These are phyloP conservation scores for Eudyptes chrysolophus DNA, from an alignment of 2,113 vertebrate species.

Conservation along the genomic window DNA sequence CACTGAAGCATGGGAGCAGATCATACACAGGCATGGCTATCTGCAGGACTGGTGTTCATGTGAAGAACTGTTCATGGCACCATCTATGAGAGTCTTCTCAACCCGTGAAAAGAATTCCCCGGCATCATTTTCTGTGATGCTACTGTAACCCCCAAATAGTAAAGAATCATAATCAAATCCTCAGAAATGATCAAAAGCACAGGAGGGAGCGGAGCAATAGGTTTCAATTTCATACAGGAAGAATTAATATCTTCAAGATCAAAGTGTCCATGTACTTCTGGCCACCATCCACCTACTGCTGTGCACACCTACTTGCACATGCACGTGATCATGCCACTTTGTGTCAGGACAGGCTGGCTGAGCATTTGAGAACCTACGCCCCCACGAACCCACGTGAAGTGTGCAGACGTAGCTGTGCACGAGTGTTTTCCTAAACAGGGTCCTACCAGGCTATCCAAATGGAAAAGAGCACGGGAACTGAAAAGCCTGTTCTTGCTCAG, in stretches of 20 bases:
- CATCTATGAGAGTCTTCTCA: not conserved
- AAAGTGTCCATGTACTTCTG: not conserved
- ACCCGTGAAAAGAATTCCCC: not conserved
- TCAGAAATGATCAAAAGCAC: not conserved
- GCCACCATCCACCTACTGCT: not conserved
- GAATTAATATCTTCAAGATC: not conserved
- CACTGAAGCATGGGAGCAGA: not conserved
- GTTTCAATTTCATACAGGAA: not conserved
- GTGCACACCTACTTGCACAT: not conserved
- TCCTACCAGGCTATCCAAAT: not conserved
- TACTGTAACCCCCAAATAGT: not conserved
- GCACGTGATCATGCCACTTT: not conserved
- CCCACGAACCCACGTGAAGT: fast-evolving
- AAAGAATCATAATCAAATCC: not conserved
- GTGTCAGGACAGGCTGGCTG: not conserved
- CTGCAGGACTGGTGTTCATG: not conserved
- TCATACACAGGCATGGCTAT: not conserved
- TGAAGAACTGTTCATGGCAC: not conserved
- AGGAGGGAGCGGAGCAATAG: not conserved
- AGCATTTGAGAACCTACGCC: not conserved
- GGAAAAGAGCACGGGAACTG: not conserved
- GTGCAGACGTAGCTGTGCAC: not conserved
- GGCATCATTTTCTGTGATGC: not conserved
- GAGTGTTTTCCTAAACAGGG: not conserved
- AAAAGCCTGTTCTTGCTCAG: not conserved